Evolutionary conservation across 2,797 vertebrate species (phyloP).

Genomic region (Anguilla pacifica): DNA sequence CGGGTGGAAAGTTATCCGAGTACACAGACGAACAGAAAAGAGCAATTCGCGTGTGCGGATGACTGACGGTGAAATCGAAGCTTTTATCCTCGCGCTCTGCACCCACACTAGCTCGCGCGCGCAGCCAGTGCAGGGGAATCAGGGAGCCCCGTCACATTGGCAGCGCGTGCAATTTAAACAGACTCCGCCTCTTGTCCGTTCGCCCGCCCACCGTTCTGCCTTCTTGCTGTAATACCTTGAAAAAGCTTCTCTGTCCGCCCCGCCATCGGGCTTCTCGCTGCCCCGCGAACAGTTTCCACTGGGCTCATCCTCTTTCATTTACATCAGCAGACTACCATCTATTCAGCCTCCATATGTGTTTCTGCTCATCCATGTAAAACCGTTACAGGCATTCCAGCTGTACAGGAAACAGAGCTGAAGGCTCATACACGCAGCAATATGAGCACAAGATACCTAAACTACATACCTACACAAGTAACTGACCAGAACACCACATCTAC

Average conservation of each 20-base stretch:
- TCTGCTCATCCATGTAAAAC: too few species aligned
- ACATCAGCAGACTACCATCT: too few species aligned
- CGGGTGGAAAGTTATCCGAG: slow-evolving; percentile 54
- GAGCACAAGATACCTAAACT: too few species aligned
- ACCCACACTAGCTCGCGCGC: slow-evolving; percentile 25
- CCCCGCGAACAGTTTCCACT: neutral
- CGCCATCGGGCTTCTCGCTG: neutral
- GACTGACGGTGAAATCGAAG: neutral
- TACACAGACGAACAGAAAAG: slow-evolving; percentile 56
- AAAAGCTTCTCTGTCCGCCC: neutral
- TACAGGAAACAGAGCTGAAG: too few species aligned
- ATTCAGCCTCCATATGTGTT: too few species aligned
- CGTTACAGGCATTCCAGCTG: too few species aligned
- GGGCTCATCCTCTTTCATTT: too few species aligned
- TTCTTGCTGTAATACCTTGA: neutral
- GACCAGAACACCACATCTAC: too few species aligned
- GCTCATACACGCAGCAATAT: too few species aligned
- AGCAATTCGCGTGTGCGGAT: neutral
- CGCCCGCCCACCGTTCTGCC: neutral
- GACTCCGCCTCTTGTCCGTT: neutral
- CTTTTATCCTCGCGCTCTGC: slow-evolving; percentile 33
- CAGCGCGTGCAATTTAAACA: neutral
- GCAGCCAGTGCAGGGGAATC: neutral
- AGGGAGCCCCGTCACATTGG: neutral
- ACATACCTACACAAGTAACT: neutral